Evolutionary conservation across 2,113 vertebrate species (phyloP), one percentile per base, ranked within the genome.

Genomic region (Felis chaus): DNA sequence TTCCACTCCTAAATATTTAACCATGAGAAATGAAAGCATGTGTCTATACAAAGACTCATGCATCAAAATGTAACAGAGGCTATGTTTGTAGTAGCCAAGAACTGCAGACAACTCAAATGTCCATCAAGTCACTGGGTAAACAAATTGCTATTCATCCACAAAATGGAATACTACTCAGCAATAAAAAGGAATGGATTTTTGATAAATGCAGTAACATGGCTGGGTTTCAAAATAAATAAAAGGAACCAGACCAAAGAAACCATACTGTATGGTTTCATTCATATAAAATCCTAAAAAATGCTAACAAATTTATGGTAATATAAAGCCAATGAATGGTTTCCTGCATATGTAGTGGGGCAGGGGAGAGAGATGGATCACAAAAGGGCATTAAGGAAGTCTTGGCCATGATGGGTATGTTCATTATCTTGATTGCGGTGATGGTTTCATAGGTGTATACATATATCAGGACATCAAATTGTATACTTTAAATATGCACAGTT

Each of bases 161-260:
- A 84, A 91, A 39, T 78, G 73, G 39, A 95, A 86, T 91, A 91
- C 23, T 73, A 93, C 9, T 89, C 7, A 83, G 19, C 27, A 83
- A 53, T 89, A n/a, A 91, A 97, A 95, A 95, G 39, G 39, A 87
- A 45, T n/a, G 19, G 15, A 33, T 29, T 81, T 91, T 97, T 86
- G 23, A 73, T 82, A 87, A 83, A 89, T 83, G 25, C 31, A 25
- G 0, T 94, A 81, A 48, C 19, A 36, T 41, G n/a, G 4, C 12
- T 91, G 39, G 33, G 74, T 95, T 45, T 88, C 55, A 81, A 78
- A 80, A 69, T 92, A 88, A 83, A 50, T 80, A 68, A 74, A 57
- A 87, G 85, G 12, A 86, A 39, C 23, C 18, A 81, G 36, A 69
- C 23, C 25, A 93, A 82, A 85, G 41, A 84, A 78, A 57, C 79